Conservation (phyloP, 2,888 invertebrate genomes). For the Agrochola lota region DNA sequence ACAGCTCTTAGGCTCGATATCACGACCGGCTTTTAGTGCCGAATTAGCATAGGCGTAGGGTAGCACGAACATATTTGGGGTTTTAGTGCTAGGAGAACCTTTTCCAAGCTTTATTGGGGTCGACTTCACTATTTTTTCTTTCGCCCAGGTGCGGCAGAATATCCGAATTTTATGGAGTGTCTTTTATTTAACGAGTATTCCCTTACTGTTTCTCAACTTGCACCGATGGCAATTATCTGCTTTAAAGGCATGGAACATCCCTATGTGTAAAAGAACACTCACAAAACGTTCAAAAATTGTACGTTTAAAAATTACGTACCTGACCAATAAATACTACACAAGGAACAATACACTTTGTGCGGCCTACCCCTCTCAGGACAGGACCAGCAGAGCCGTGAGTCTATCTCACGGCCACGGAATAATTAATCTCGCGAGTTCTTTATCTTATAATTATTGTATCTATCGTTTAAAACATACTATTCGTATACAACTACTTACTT, state of each 20-base stretch:
- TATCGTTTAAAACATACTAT: slow-evolving; percentile 21
- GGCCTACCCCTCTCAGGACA: neutral
- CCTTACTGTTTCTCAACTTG: neutral
- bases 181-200: neutral
- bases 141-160: slow-evolving; percentile 20
- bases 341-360: neutral
- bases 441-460: slow-evolving; percentile 6
- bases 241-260: neutral
- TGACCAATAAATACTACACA: neutral
- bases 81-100: slow-evolving; percentile 43
- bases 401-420: neutral
- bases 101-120: slow-evolving; percentile 29
- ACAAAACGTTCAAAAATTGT: neutral
- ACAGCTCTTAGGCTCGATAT: slow-evolving; percentile 52
- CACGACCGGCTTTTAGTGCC: slow-evolving; percentile 58
- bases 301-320: slow-evolving; percentile 8
- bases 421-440: neutral
- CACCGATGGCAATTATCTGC: neutral
- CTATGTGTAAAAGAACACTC: neutral
- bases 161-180: neutral
- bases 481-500: slow-evolving; percentile 11
- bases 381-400: neutral
- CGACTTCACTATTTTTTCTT: slow-evolving; percentile 9
- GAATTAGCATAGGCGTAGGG: slow-evolving; percentile 54
- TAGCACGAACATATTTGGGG: slow-evolving; percentile 38